Evolutionary conservation across 1,140 invertebrate species (phyloP), one percentile per base, ranked within the genome.

Genomic region (Micrasema minimum): DNA sequence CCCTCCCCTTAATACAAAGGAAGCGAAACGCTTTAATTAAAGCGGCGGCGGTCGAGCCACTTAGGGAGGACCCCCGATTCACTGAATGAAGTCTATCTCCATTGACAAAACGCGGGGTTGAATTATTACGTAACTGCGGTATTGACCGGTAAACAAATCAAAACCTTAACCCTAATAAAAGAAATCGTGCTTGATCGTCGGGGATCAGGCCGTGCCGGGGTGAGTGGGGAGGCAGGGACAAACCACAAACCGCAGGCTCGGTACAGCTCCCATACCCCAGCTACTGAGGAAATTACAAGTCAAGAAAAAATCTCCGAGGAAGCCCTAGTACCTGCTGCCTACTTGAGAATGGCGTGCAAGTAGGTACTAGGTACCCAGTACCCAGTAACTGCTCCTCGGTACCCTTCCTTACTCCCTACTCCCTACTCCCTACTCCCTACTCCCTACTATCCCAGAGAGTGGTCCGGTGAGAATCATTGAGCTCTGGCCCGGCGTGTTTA

Each of bases 71-170:
- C 50, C 50, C n/a, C 1, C 35, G 23, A 20, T 46, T 55, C 14
- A 43, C 50, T 64, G 23, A 66, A 72, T 72, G 70, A 67, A 72
- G 6, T 11, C 10, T n/a, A 53, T 6, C 2, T 66, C 43, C 70
- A 72, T 72, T 72, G 70, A 72, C 64, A 72, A 72, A 66, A 59
- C 41, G 14, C 22, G 38, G 62, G 65, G 70, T 61, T 55, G 55
- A 72, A 72, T 72, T 41, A 72, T 72, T 72, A 66, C 70, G 70
- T 72, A 72, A 72, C 41, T 61, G 70, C 70, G 70, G 70, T 72
- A 61, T 66, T 72, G 64, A 66, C 53, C 70, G 45, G 51, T 61
- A 41, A 59, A 53, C 67, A 62, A 62, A 69, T 69, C 67, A 69
- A 69, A 69, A 35, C 26, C 50, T 69, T 67, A 67, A 69, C 67